These are phyloP conservation scores for Notothenia coriiceps DNA, from an alignment of 2,113 vertebrate genomes.

Conservation along the genomic window DNA sequence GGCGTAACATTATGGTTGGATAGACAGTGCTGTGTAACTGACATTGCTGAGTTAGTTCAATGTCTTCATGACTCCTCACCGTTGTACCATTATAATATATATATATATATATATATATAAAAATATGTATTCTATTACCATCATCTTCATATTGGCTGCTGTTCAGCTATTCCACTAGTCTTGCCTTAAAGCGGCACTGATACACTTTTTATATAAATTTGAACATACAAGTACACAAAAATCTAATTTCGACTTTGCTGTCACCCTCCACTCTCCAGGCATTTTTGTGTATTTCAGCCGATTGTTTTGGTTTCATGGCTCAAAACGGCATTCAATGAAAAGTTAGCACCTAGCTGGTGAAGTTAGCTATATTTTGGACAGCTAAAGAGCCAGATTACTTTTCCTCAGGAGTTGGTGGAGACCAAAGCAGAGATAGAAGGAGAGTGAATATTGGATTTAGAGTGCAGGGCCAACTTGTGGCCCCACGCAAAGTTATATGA, in stretches of 20 bases:
- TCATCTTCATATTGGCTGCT: not conserved
- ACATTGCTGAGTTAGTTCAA: too few species aligned
- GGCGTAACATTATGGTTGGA: too few species aligned
- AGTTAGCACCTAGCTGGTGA: not conserved
- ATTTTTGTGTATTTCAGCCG: not conserved
- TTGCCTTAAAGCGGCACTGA: not conserved
- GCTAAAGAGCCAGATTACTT: too few species aligned
- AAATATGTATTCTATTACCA: too few species aligned
- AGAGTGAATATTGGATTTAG: not conserved
- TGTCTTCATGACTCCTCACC: too few species aligned
- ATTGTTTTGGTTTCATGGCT: not conserved
- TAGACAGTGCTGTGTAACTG: too few species aligned
- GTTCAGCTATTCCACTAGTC: not conserved
- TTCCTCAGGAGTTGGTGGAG: not conserved
- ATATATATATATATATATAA: too few species aligned
- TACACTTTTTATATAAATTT: not conserved
- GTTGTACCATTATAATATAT: too few species aligned
- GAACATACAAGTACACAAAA: too few species aligned
- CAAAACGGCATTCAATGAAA: not conserved
- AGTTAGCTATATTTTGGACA: not conserved
- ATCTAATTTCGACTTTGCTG: too few species aligned
- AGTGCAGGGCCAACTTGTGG: too few species aligned
- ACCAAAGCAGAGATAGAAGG: not conserved
- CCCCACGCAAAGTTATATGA: too few species aligned
- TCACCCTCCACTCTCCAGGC: not conserved